Evolutionary conservation across 2,797 vertebrate species (phyloP), one percentile per base, ranked within the genome.

Genomic region (Luscinia luscinia): DNA sequence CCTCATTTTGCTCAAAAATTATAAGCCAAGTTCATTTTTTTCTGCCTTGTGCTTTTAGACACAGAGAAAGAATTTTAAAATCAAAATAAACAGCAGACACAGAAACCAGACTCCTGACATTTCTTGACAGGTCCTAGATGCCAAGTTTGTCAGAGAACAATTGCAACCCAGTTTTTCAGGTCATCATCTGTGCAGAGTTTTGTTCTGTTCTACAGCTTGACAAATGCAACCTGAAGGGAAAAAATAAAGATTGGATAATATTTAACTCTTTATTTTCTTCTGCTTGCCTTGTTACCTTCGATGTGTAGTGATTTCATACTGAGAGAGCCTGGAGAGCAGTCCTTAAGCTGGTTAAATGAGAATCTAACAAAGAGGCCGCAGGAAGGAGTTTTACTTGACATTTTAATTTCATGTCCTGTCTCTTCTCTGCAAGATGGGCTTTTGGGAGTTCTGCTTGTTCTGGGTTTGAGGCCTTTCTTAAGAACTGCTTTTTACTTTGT

Each of bases 151-250:
- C 68, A 76, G 75, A 63, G 57, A 95, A 74, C 78, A 80, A 19
- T 85, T 91, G 90, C 70, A 93, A 8, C 68, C 64, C 62, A 51
- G 30, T 89, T 91, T 93, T 94, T 48, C 75, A 91, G 68, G 68
- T 89, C 64, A 76, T 82, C 72, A 63, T 83, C 84, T 94, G 59
- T 62, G 87, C 26, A 45, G 61, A 73, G 57, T 82, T 89, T 87
- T 79, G 27, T 82, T 68, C 59, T 66, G 14, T 63, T 87, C 59
- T 79, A 14, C n/a, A 52, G 48, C 32, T 28, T 67, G n/a, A 45
- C 48, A 89, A 70, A 80, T 69, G 20, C 61, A 87, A 59, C 63
- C 48, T 85, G 61, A 84, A 72, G 20, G 3, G 52, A 82, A 61
- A 81, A 93, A 46, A 26, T 1, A 11, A 41, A 43, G 49, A 52